A percentile compares a stretch with the other conserved stretches of the same genome.
phyloP scores from a whole-genome alignment of 2,113 vertebrate genomes.

The Aspiorhynchus laticeps region DNA sequence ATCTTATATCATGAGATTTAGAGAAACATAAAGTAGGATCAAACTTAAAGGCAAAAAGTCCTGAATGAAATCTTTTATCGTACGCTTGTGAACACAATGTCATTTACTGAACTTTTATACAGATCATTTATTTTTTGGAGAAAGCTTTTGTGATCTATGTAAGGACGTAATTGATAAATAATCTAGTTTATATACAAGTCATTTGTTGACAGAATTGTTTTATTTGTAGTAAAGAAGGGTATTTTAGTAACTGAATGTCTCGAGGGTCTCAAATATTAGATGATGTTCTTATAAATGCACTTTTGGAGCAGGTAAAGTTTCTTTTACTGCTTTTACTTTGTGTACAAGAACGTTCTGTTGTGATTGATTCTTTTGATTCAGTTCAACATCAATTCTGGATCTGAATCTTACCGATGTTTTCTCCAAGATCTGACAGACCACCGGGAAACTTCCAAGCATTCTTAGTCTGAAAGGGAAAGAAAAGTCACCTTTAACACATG shows the following conservation, averaged over 20 bases:
- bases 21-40: neutral
- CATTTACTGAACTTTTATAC: neutral
- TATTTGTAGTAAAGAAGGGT: neutral
- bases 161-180: neutral
- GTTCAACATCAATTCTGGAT: neutral
- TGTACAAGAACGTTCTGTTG: no score
- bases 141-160: neutral
- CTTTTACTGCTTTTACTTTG: neutral
- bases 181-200: neutral
- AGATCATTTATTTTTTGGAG: neutral
- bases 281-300: conserved; percentile 1
- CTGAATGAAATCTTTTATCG: neutral
- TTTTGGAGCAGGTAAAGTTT: neutral
- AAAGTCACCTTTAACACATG: neutral
- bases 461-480: conserved; percentile 75
- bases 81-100: neutral
- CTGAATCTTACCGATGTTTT: conserved; percentile 85
- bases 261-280: neutral
- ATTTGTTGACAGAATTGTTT: neutral
- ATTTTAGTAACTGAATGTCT: neutral
- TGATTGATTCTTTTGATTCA: no score
- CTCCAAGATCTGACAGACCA: conserved; percentile 89
- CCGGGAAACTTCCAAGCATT: conserved; percentile 96
- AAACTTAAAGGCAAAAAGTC: neutral
- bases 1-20: neutral